Conservation (phyloP, 2,113 vertebrate species). For the Cyanoderma ruficeps region DNA sequence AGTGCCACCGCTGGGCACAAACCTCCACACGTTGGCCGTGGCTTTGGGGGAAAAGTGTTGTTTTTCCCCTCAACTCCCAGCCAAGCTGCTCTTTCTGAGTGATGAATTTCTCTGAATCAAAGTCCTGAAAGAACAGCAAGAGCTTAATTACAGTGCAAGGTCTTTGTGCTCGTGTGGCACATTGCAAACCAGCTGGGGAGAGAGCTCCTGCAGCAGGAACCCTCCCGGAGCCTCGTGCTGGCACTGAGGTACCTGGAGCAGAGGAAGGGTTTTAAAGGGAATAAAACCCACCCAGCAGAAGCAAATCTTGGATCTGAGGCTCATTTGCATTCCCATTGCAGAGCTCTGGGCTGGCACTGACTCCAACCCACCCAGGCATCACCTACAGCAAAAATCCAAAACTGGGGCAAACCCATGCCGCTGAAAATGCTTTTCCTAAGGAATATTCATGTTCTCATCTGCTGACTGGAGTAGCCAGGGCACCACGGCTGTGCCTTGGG, state of each 20-base stretch:
- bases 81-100: background rate
- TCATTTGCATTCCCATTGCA: background rate
- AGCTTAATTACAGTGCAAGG: background rate
- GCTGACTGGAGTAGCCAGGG: background rate
- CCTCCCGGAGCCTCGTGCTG: background rate
- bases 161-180: background rate
- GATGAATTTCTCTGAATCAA: background rate
- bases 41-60: background rate
- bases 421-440: background rate
- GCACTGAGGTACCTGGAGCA: background rate
- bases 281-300: background rate
- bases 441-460: background rate
- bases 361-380: background rate
- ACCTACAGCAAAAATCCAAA: background rate
- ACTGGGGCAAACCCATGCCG: background rate
- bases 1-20: background rate
- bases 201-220: background rate
- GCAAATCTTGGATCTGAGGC: background rate
- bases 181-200: background rate
- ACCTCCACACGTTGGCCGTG: accelerated
- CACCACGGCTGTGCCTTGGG: background rate
- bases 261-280: background rate
- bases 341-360: background rate
- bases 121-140: background rate
- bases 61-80: background rate